Percentiles rank a stretch among this genome's conserved stretches.
Conservation (phyloP, 1,140 invertebrate genomes). For the Apis florea region DNA sequence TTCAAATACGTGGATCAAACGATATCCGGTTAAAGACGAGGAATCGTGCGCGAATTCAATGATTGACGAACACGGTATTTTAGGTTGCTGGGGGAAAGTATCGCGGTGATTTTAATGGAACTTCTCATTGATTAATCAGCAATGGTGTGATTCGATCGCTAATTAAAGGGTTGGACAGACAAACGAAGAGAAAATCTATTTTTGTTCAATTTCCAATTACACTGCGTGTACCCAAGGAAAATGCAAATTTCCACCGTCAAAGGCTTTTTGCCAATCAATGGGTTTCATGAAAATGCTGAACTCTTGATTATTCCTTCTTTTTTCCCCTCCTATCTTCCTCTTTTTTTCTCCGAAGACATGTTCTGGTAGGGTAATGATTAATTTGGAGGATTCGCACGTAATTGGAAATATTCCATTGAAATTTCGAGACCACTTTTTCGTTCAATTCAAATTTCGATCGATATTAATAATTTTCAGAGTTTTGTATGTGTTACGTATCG, state of each 20-base stretch:
- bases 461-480: too few relatives aligned
- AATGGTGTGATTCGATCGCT: conserved; percentile 34
- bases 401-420: background rate
- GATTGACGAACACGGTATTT: conserved; percentile 16
- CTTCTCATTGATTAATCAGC: conserved; percentile 37
- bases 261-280: conserved; percentile 1
- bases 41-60: background rate
- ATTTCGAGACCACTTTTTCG: background rate
- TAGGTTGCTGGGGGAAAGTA: conserved; percentile 22
- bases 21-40: conserved; percentile 1
- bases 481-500: too few relatives aligned
- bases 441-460: too few relatives aligned
- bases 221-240: background rate
- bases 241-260: conserved; percentile 23
- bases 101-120: conserved; percentile 36
- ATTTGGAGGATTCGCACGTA: background rate
- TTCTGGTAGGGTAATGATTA: background rate
- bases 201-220: conserved; percentile 39
- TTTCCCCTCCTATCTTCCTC: background rate
- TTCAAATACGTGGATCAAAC: background rate
- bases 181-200: conserved; percentile 12
- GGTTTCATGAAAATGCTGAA: background rate
- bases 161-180: conserved; percentile 21
- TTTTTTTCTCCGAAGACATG: background rate
- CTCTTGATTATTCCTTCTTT: background rate